Percentiles rank a stretch among this genome's conserved stretches.
These are phyloP conservation scores for Hypolimnas misippus DNA, from an alignment of 2,888 invertebrate species.

Conservation along the genomic window DNA sequence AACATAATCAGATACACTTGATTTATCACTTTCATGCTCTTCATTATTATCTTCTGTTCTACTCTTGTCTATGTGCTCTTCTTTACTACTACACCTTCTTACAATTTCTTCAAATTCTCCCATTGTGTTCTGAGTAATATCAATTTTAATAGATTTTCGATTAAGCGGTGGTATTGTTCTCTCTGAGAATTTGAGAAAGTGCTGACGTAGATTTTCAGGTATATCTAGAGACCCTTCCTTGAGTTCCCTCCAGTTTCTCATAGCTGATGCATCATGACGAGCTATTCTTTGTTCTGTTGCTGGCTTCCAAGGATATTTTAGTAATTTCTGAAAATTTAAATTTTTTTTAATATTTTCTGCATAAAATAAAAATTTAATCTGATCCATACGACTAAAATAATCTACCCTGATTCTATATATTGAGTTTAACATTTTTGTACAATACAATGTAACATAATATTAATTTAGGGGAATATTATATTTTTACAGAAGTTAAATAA, in stretches of 20 bases:
- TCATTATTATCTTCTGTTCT: slow-evolving; percentile 40
- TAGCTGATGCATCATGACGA: slow-evolving; percentile 86
- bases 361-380: no score
- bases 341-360: no score
- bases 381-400: no score
- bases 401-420: no score
- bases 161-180: slow-evolving; percentile 79
- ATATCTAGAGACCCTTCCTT: slow-evolving; percentile 81
- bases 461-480: no score
- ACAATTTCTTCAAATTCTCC: slow-evolving; percentile 81
- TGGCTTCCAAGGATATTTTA: slow-evolving; percentile 87
- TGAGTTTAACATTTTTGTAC: no score
- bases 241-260: slow-evolving; percentile 88
- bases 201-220: slow-evolving; percentile 75
- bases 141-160: slow-evolving; percentile 64
- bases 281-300: slow-evolving; percentile 81
- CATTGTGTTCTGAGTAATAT: slow-evolving; percentile 58
- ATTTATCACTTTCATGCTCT: slow-evolving; percentile 20
- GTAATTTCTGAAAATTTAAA: slow-evolving; percentile 81
- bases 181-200: slow-evolving; percentile 87
- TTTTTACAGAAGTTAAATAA: no score
- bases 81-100: slow-evolving; percentile 63
- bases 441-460: no score
- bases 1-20: slow-evolving; percentile 26
- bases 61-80: no score